These are phyloP conservation scores for Trialeurodes vaporariorum DNA, from an alignment of 1,140 invertebrate genomes.

Conservation along the genomic window DNA sequence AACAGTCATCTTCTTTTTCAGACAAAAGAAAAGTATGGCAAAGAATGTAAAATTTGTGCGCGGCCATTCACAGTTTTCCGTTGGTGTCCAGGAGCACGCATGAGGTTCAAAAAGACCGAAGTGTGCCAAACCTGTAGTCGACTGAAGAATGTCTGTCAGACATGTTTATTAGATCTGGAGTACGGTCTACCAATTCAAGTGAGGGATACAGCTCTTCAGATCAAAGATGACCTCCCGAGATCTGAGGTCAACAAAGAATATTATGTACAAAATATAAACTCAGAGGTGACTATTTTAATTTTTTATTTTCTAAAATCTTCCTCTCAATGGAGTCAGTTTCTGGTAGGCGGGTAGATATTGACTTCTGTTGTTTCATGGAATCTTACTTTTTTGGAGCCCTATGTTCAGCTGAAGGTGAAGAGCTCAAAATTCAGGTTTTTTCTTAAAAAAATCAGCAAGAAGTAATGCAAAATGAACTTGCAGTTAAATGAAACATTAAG, in stretches of 20 bases:
- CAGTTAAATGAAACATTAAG: too few species aligned
- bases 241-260: slow-evolving; percentile 99
- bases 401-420: too few species aligned
- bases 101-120: slow-evolving; percentile 99
- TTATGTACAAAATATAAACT: slow-evolving; percentile 92
- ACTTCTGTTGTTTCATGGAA: too few species aligned
- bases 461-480: too few species aligned
- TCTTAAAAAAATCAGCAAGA: too few species aligned
- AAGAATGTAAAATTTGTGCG: slow-evolving; percentile 98
- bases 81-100: slow-evolving; percentile 93
- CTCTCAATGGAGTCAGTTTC: too few species aligned
- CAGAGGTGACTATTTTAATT: slow-evolving; percentile 41
- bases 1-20: slow-evolving; percentile 34
- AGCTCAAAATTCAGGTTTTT: too few species aligned
- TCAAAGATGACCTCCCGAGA: slow-evolving; percentile 89
- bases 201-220: slow-evolving; percentile 86
- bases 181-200: slow-evolving; percentile 93
- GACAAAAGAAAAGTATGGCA: slow-evolving; percentile 97
- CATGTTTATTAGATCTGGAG: slow-evolving; percentile 94
- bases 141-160: slow-evolving; percentile 98
- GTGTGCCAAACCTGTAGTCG: slow-evolving; percentile 98
- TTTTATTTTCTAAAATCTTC: too few species aligned
- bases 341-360: too few species aligned
- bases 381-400: too few species aligned
- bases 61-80: slow-evolving; percentile 97